These are phyloP conservation scores for Athetis lepigone DNA, from an alignment of 2,888 invertebrate genomes.

Conservation along the genomic window DNA sequence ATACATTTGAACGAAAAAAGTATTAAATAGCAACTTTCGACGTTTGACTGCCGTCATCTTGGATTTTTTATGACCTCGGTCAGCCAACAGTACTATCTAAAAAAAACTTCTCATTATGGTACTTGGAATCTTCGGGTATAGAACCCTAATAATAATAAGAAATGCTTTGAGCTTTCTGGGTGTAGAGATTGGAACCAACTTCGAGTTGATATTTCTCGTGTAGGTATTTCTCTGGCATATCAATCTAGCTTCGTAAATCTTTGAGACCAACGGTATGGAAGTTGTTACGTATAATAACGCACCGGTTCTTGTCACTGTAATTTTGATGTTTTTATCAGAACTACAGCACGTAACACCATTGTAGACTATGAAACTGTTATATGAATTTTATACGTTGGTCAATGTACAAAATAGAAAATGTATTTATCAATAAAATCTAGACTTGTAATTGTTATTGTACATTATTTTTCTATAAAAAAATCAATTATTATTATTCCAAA, in stretches of 20 bases:
- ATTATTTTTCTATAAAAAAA: neutral
- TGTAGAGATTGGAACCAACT: neutral
- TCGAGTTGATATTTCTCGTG: neutral
- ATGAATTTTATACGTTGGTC: neutral
- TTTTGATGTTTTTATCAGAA: slow-evolving; percentile 13
- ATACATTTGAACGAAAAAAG: too few relatives aligned
- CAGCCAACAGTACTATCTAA: too few relatives aligned
- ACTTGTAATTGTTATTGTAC: too few relatives aligned
- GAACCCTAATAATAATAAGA: too few relatives aligned
- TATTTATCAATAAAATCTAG: too few relatives aligned
- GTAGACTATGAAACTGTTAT: neutral
- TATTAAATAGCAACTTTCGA: too few relatives aligned
- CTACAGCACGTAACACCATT: neutral
- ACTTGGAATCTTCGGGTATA: too few relatives aligned
- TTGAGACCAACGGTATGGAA: slow-evolving; percentile 17
- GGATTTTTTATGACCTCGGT: too few relatives aligned
- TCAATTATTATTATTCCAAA: neutral
- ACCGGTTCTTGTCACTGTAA: slow-evolving; percentile 19
- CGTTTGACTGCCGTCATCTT: too few relatives aligned
- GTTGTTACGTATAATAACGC: neutral
- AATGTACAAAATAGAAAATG: neutral
- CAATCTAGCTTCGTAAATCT: slow-evolving; percentile 14
- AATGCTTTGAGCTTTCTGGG: neutral
- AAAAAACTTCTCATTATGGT: too few relatives aligned
- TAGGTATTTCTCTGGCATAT: neutral